Base-by-base conservation (phyloP, 2,797 vertebrate genomes). In the Melanogrammus aeglefinus region DNA sequence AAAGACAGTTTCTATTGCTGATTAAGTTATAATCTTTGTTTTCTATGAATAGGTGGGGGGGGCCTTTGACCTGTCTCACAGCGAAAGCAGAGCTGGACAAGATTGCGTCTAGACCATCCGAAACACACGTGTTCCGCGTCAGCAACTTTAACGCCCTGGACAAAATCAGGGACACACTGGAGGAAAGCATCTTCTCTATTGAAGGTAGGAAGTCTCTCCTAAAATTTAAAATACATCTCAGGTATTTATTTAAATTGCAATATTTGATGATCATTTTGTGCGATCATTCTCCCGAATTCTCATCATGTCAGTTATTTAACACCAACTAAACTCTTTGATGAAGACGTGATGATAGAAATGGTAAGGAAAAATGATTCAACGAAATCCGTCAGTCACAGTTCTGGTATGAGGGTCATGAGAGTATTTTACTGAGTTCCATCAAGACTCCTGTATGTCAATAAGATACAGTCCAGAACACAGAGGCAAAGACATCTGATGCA, bases 181-280 rank as follows among this genome's bases (percentile, higher is more conserved):
- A 93, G 79, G 82, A 87, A 0, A 91, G 87, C 70, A 92, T 95
- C 47, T 94, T 95, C 57, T 76, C 92, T 0, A 94, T 95, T 16
- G 94, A 94, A 90, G 94, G 94, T 94, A 88, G 0, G 29, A 72
- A 33, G 10, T 27, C 2, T 63, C 21, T 63, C 57, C 57, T 8
- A 10, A 24, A 63, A 63, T 35, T 74, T 10, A 39, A 1, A 36
- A 2, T 33, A 0, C 3, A 41, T 9, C 4, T 38, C n/a, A 73
- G 36, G n/a, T 27, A 14, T 38, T n/a, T 74, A 36, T 21, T 27
- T 13, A 12, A 7, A 74, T 38, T n/a, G 35, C 4, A 73, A 41
- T 24, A 39, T 38, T 41, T 18, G 2, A 41, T 7, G 18, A 73
- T 38, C 9, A 18, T 18, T 72, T 27, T 18, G 16, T 36, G 14